Percentiles rank a stretch among this genome's conserved stretches.
These are phyloP conservation scores for Pycnonotus jocosus DNA, from an alignment of 2,113 vertebrate species.

Conservation along the genomic window DNA sequence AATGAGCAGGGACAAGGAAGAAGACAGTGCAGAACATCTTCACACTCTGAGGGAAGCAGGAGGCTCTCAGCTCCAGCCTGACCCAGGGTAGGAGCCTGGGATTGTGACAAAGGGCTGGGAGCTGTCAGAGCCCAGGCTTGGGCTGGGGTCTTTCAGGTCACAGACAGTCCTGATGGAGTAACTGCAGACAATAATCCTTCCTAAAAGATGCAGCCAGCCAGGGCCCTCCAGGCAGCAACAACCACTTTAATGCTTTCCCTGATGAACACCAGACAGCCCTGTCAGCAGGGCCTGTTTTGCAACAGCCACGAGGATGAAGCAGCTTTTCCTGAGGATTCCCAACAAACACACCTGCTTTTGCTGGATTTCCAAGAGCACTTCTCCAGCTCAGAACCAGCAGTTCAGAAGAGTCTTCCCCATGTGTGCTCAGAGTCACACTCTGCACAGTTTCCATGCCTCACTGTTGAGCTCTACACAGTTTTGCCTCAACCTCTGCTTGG, in stretches of 20 bases:
- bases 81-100: neutral
- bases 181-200: neutral
- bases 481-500: neutral
- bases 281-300: neutral
- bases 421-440: fast-evolving
- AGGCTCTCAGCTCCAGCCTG: neutral
- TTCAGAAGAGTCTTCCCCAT: fast-evolving
- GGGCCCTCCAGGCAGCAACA: neutral
- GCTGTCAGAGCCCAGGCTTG: neutral
- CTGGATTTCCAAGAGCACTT: neutral
- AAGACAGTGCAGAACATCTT: neutral
- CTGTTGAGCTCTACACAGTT: neutral
- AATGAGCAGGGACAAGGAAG: neutral
- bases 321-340: neutral
- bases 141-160: neutral
- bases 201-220: neutral
- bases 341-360: neutral
- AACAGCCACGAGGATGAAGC: fast-evolving
- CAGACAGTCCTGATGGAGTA: neutral
- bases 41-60: fast-evolving
- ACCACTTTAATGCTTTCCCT: neutral
- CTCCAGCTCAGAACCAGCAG: neutral
- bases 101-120: neutral
- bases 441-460: fast-evolving
- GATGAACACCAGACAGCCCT: neutral